Conservation (phyloP, 2,888 invertebrate genomes). For the Chorisops tibialis region DNA sequence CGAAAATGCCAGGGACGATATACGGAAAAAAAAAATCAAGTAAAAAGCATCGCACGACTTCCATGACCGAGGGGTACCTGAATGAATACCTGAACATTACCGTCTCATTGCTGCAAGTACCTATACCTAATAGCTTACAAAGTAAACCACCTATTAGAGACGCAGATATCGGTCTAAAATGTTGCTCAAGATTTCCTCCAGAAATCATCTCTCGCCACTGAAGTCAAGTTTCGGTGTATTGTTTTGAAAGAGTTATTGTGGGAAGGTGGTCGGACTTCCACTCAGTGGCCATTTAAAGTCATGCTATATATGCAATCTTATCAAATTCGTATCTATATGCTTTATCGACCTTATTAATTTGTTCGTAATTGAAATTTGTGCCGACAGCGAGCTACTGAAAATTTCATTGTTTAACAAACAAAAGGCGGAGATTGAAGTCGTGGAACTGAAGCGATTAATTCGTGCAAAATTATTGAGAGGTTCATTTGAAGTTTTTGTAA, state of each 20-base stretch:
- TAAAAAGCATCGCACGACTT: constrained; percentile 25
- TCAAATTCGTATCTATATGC: constrained; percentile 17
- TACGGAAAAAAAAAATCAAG: background rate
- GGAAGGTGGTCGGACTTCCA: background rate
- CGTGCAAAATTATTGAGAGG: too few relatives aligned
- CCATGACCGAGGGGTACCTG: constrained; percentile 27
- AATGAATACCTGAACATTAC: constrained; percentile 24
- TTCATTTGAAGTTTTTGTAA: too few relatives aligned
- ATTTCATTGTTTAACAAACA: constrained; percentile 5
- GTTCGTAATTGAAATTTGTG: constrained; percentile 18
- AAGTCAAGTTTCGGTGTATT: constrained; percentile 14
- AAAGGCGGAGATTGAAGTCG: too few relatives aligned
- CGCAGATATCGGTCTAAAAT: background rate
- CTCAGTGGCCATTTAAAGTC: background rate
- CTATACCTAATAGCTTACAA: background rate
- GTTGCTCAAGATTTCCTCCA: constrained; percentile 8
- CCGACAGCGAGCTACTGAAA: constrained; percentile 15
- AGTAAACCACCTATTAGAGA: too few relatives aligned
- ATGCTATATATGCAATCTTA: background rate
- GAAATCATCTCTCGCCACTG: background rate
- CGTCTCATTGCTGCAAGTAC: background rate
- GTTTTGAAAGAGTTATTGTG: constrained; percentile 9
- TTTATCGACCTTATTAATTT: constrained; percentile 17
- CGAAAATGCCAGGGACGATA: constrained; percentile 15
- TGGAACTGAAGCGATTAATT: too few relatives aligned